Percentiles rank a stretch among this genome's conserved stretches.
Conservation (phyloP, 2,113 vertebrate species). For the Ginglymostoma cirratum region DNA sequence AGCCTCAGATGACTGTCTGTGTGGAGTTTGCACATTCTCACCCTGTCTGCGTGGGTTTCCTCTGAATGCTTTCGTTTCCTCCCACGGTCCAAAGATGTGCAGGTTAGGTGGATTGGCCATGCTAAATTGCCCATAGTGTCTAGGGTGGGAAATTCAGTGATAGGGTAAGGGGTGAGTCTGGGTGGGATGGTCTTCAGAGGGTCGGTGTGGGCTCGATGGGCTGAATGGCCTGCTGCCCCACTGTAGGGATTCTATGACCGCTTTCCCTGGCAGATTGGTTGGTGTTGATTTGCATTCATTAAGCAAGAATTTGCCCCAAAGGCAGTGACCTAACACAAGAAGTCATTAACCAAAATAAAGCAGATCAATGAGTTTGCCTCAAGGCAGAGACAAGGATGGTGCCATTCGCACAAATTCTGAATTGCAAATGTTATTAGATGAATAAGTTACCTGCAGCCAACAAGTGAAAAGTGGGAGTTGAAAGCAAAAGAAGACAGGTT, state of each 20-base stretch:
- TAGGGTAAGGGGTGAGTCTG: too few species aligned
- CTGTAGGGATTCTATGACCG: neutral
- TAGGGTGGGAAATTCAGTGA: too few species aligned
- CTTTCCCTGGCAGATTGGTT: neutral
- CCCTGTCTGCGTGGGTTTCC: too few species aligned
- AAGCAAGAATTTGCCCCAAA: neutral
- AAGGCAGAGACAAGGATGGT: neutral
- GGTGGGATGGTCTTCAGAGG: too few species aligned
- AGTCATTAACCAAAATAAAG: neutral
- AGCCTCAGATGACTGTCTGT: too few species aligned
- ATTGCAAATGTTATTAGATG: neutral
- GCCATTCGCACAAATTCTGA: neutral
- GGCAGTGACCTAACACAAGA: neutral
- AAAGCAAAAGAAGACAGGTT: neutral
- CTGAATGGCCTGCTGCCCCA: too few species aligned
- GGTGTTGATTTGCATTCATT: neutral
- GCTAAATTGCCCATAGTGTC: too few species aligned
- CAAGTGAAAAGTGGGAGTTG: neutral
- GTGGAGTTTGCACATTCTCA: too few species aligned
- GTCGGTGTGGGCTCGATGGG: too few species aligned
- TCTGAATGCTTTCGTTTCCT: too few species aligned
- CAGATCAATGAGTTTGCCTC: constrained; percentile 26
- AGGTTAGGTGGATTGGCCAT: too few species aligned
- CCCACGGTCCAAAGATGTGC: too few species aligned
- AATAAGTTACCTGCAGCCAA: neutral